Evolutionary conservation across 2,888 invertebrate species (phyloP), one percentile per base, ranked within the genome.

Genomic region (Rhyacophila evoluta): DNA sequence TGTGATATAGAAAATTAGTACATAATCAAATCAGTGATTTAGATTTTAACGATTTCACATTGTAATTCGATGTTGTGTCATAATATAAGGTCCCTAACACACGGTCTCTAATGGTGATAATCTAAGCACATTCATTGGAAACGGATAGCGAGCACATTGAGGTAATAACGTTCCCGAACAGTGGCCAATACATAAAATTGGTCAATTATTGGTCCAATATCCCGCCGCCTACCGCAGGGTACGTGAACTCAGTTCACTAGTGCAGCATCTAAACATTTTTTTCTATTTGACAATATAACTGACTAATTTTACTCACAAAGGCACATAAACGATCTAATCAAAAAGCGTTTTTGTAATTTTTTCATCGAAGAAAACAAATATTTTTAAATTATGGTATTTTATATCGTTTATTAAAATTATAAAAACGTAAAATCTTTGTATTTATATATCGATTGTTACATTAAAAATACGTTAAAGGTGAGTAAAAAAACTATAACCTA

Each of bases 181-280:
- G 78, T 75, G 78, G 78, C 78, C 73, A 55, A 78, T 78, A 75
- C 69, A 15, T 74, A 33, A 74, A 75, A 78, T 78, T 78, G 78
- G 78, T 71, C 78, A 78, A 78, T 78, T 78, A 78, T 70, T 67
- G 75, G 75, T 70, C 78, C 78, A 72, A 78, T 75, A 78, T 75
- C 75, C 78, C 39, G 28, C 41, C 15, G 33, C 25, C 55, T 55
- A 55, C 55, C 55, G 55, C 55, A 55, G 55, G 55, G 55, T 55
- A 55, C 55, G 55, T 55, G 55, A 55, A 55, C 55, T 55, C 55
- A 19, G 19, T 19, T 19, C 19, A 55, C 55, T 55, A 55, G 55
- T 19, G 19, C 12, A 15, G 55, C 55, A 15, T 55, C 15, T 55
- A 55, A 55, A 55, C 41, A 55, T 55, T 55, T 55, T 25, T 33